Percentiles rank a stretch among this genome's conserved stretches.
Evolutionary conservation across 1,140 invertebrate genomes (phyloP).

Genomic region (Leptinotarsa defecta): DNA sequence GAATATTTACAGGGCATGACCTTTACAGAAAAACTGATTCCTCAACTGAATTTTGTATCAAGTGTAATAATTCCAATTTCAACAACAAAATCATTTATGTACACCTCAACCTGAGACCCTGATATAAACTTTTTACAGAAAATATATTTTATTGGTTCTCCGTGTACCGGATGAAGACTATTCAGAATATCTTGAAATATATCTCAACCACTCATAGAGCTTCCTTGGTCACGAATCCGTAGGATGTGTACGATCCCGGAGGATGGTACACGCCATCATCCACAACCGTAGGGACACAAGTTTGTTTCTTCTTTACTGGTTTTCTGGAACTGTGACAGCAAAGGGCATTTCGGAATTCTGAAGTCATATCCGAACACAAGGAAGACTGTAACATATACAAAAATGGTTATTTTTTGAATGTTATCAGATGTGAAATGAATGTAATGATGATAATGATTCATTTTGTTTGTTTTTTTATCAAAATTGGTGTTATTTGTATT

Average conservation of each 20-base stretch:
- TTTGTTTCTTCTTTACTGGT: slow-evolving; percentile 55
- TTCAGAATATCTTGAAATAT: neutral
- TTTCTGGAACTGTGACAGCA: slow-evolving; percentile 65
- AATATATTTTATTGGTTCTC: too few relatives aligned
- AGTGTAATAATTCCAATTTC: too few relatives aligned
- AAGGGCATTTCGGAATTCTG: slow-evolving; percentile 70
- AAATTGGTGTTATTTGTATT: too few relatives aligned
- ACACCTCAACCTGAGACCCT: too few relatives aligned
- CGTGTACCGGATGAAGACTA: neutral
- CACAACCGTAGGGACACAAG: slow-evolving; percentile 34
- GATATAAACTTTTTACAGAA: too few relatives aligned
- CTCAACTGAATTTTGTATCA: too few relatives aligned
- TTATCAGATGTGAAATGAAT: too few relatives aligned
- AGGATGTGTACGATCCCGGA: slow-evolving; percentile 62
- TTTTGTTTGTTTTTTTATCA: too few relatives aligned
- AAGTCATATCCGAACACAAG: slow-evolving; percentile 70
- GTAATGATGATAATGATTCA: too few relatives aligned
- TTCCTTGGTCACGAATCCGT: slow-evolving; percentile 66
- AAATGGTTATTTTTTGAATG: neutral
- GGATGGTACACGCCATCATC: slow-evolving; percentile 55
- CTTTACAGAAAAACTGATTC: too few relatives aligned
- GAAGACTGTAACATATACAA: slow-evolving; percentile 61
- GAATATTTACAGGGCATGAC: too few relatives aligned
- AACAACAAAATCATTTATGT: too few relatives aligned
- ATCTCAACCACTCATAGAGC: slow-evolving; percentile 41